Base-by-base conservation (phyloP, 1,140 invertebrate genomes). In the Thaumatotibia leucotreta region DNA sequence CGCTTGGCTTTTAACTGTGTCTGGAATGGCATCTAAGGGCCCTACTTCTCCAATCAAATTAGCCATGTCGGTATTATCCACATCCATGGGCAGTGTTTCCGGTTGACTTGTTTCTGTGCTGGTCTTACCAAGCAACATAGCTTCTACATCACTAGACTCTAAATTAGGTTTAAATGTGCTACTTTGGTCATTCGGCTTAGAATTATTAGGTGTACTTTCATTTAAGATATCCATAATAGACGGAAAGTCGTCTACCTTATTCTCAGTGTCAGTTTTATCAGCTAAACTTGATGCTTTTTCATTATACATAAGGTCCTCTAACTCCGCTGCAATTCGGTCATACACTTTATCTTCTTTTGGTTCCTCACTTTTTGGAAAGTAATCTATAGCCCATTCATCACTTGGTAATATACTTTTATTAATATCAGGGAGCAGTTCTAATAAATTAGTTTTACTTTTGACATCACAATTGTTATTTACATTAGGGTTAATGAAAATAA, bases 161-260 rank as follows among this genome's bases (percentile, higher is more conserved):
- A 88, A 72, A 71, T 78, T 83, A 54, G 76, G 64, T 75, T 88
- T 86, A 68, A 77, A 81, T 32, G 69, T 70, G 73, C 39, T 76
- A 70, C 64, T 81, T 70, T 81, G 74, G 61, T 84, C 71, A 70
- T 31, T 74, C 35, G 65, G 58, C 75, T 84, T 88, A 61, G 64
- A 73, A 58, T 54, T 75, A 23, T 76, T 79, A 68, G 68, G 73
- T 32, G 70, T 68, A 61, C 83, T 87, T 65, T 91, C 91, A 84
- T 91, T 91, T 8, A 92, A 76, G 54, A 92, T 91, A 64, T 92
- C 91, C 89, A 92, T 91, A 49, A 92, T 91, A 4, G 91, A 91
- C 35, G 91, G 90, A 68, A 91, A 92, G n/a, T 91, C 90, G 76
- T 92, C 91, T 27, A 73, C 69, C 75, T 89, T 91, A 29, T 63